Conservation (phyloP, 1,140 invertebrate species). For the Diachasmimorpha longicaudata region DNA sequence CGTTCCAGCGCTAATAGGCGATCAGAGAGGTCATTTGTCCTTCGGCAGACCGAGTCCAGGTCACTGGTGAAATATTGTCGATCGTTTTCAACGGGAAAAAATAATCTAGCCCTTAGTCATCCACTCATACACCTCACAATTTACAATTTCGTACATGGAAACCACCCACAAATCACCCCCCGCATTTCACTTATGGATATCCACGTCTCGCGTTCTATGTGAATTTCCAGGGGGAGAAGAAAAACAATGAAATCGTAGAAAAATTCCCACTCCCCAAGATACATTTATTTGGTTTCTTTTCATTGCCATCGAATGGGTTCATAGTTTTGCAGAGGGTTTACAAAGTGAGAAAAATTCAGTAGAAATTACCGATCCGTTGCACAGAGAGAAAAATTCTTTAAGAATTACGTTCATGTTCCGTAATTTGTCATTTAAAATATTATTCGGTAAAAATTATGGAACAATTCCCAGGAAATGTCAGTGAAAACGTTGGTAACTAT, state of each 20-base stretch:
- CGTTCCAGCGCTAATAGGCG: conserved; percentile 39
- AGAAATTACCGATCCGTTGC: no score
- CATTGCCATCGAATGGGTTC: no score
- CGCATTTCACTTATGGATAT: background rate
- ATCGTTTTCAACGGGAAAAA: background rate
- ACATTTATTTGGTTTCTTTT: no score
- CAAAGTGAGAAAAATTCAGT: no score
- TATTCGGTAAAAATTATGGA: no score
- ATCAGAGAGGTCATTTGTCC: conserved; percentile 46
- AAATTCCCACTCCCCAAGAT: no score
- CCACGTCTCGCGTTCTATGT: background rate
- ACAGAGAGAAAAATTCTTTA: no score
- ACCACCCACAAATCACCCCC: background rate
- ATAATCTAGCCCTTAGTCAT: background rate
- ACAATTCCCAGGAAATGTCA: no score
- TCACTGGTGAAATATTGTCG: conserved; percentile 15
- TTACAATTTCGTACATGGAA: background rate
- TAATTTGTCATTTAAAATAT: no score
- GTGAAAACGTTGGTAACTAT: no score
- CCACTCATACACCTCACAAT: background rate
- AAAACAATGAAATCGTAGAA: background rate
- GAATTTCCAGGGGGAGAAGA: background rate
- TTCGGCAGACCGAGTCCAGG: background rate
- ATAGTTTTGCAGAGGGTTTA: no score
- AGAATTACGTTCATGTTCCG: no score